Evolutionary conservation across 2,888 invertebrate genomes (phyloP).

Genomic region (Byasa hedistus): DNA sequence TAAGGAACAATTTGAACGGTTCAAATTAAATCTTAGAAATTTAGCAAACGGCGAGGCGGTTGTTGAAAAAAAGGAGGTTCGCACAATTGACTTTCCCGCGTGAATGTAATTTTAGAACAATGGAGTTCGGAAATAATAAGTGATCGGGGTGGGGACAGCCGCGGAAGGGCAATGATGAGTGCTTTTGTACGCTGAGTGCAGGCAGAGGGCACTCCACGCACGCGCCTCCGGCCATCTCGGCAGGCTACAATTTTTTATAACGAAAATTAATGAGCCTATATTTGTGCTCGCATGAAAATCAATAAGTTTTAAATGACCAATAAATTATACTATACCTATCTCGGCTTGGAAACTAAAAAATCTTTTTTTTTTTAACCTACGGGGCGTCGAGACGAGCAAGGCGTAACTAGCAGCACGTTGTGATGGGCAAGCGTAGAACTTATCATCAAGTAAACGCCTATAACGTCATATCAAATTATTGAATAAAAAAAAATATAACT

Average conservation of each 20-base stretch:
- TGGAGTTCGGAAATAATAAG: slow-evolving; percentile 57
- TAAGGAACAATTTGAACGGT: slow-evolving; percentile 1
- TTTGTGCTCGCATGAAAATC: background rate
- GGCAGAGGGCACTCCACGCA: slow-evolving; percentile 47
- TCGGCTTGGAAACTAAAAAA: too few species aligned
- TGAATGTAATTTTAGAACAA: slow-evolving; percentile 50
- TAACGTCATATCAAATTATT: too few species aligned
- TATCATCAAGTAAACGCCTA: too few species aligned
- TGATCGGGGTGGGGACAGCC: slow-evolving; percentile 50
- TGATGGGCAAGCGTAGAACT: too few species aligned
- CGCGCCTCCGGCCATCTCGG: slow-evolving; percentile 50
- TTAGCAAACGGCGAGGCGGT: slow-evolving; percentile 9
- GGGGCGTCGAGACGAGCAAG: too few species aligned
- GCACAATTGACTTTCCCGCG: slow-evolving; percentile 41
- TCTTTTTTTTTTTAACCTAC: too few species aligned
- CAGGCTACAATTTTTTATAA: slow-evolving; percentile 28
- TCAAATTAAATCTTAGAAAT: slow-evolving; percentile 21
- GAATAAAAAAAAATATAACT: too few species aligned
- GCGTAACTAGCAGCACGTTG: too few species aligned
- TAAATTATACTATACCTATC: too few species aligned
- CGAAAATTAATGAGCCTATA: slow-evolving; percentile 18
- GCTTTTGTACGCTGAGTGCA: slow-evolving; percentile 54
- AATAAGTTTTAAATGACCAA: background rate
- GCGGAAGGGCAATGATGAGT: slow-evolving; percentile 51
- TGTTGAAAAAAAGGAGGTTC: slow-evolving; percentile 32